phyloP scores from a whole-genome alignment of 1,140 invertebrate genomes.

The Saccostrea cuccullata region DNA sequence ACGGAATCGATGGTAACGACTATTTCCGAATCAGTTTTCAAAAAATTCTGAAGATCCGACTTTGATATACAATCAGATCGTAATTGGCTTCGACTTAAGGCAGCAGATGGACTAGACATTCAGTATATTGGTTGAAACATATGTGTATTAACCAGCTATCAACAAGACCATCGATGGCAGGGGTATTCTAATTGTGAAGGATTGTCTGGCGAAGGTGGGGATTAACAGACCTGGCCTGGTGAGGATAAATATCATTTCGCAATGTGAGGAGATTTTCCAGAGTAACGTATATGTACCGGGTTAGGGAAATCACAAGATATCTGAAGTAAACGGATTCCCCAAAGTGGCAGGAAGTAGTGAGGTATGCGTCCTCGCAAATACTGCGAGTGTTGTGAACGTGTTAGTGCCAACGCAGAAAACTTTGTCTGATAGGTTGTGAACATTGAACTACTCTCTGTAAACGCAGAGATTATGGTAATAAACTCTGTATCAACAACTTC shows the following conservation, averaged over 20 bases:
- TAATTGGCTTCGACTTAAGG: constrained; percentile 19
- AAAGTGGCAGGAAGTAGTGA: not conserved
- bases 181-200: constrained; percentile 41
- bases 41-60: not conserved
- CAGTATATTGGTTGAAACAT: constrained; percentile 43
- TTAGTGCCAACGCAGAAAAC: constrained; percentile 13
- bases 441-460: constrained; percentile 19
- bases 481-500: not conserved
- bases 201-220: not conserved
- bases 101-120: constrained; percentile 49
- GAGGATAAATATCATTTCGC: constrained; percentile 21
- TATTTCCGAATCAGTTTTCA: constrained; percentile 37
- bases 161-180: constrained; percentile 41
- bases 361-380: constrained; percentile 38
- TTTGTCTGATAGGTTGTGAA: not conserved
- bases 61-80: not conserved
- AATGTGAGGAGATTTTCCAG: not conserved
- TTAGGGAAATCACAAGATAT: not conserved
- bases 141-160: constrained; percentile 1
- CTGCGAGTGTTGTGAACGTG: constrained; percentile 37
- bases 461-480: constrained; percentile 10
- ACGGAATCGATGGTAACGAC: constrained; percentile 44
- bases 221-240: constrained; percentile 18
- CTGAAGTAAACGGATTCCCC: constrained; percentile 40
- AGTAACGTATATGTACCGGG: not conserved